Base-by-base conservation (phyloP, 92 coral and sea anemone genomes). In the Heteractis magnifica region DNA sequence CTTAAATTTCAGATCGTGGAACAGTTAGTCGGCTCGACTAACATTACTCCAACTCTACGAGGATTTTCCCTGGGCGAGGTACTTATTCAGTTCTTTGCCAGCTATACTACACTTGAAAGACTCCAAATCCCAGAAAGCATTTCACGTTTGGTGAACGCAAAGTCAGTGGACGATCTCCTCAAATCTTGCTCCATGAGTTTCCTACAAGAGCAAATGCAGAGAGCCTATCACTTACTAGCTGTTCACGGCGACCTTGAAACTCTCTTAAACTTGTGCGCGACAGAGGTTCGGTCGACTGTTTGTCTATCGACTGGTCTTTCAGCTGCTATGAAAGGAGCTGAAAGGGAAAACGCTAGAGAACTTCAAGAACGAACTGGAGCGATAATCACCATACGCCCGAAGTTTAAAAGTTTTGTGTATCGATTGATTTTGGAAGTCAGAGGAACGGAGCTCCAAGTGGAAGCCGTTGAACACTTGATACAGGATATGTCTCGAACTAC, bases 171-270 rank as follows among this genome's bases (percentile, higher is more conserved):
- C n/a, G 95, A 96, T 62, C 86, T 94, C 52, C 87, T 96, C 51
- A 90, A 86, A 53, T 64, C 91, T 56, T 91, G 88, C 70, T 94
- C 89, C 49, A 55, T 96, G 18, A 88, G 91, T 75, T 84, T 89
- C 65, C 94, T 96, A 18, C 86, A 85, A 13, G 99, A 96, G 48
- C 98, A 96, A 86, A 92, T 96, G 94, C 99, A 96, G 87, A 90
- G 95, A 8, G 99, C 99, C 9, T 92, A 90, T 79, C 98, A 94
- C 88, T 83, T 90, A 79, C 88, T 96, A 52, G 98, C 94, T 62
- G 87, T 96, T 62, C 93, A 94, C 56, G 96, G 94, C 52, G 92
- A 92, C 79, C 92, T 89, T 18, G 83, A 83, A 53, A 90, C 79
- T 49, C 90, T 96, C 52, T 90, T 96, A 3, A 88, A 73, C 34